Evolutionary conservation across 2,113 vertebrate genomes (phyloP).

Genomic region (Centropus unirufus): DNA sequence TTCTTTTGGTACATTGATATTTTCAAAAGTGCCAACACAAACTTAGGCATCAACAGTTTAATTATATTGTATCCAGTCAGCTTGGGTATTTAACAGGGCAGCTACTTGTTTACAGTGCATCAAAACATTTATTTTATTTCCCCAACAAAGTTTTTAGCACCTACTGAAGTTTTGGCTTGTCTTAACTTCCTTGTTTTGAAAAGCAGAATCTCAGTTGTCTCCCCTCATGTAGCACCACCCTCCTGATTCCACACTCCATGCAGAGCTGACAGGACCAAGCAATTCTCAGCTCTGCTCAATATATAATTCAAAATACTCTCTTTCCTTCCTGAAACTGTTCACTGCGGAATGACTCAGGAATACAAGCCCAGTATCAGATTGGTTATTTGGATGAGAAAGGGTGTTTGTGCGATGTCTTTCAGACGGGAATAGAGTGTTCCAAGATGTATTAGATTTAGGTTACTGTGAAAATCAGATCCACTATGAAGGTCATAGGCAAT

Average conservation of each 20-base stretch:
- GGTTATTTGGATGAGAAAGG: background rate
- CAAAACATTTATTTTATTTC: background rate
- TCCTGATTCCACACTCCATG: background rate
- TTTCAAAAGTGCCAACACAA: background rate
- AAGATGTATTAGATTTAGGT: background rate
- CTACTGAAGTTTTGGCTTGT: background rate
- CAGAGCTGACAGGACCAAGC: background rate
- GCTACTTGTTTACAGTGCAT: background rate
- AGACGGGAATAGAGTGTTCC: background rate
- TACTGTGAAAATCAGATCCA: background rate
- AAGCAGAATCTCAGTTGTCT: background rate
- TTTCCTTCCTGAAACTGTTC: background rate
- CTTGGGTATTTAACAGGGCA: background rate
- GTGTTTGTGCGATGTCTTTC: background rate
- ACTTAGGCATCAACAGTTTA: background rate
- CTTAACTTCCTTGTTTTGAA: background rate
- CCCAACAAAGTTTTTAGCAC: background rate
- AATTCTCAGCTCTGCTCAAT: background rate
- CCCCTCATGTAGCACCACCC: background rate
- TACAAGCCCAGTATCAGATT: background rate
- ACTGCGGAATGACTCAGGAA: background rate
- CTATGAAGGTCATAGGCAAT: background rate
- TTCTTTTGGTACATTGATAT: background rate
- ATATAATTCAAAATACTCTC: background rate
- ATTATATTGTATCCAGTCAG: background rate